Evolutionary conservation across 2,888 invertebrate species (phyloP).

Genomic region (Caenorhabditis sinica): DNA sequence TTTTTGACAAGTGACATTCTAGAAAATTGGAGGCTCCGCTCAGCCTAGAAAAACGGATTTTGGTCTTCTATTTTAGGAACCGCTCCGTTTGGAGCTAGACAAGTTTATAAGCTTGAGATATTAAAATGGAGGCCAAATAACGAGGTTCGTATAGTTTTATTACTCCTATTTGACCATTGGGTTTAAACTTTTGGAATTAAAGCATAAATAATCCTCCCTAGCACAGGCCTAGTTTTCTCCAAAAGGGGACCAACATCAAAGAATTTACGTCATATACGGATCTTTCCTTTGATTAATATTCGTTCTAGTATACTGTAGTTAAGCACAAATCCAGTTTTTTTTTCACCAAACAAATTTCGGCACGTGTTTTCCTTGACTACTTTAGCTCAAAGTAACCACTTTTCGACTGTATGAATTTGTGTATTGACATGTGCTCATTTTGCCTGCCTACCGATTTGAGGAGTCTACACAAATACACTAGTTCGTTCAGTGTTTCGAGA

Average conservation of each 20-base stretch:
- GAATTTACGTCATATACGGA: too few species aligned
- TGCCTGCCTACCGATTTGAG: slow-evolving; percentile 10
- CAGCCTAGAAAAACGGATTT: slow-evolving; percentile 21
- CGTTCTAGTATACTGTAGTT: not conserved
- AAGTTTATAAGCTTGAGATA: not conserved
- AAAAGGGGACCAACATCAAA: too few species aligned
- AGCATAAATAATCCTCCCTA: too few species aligned
- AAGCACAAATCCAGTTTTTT: slow-evolving; percentile 18
- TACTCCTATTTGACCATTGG: too few species aligned
- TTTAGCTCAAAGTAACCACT: slow-evolving; percentile 45
- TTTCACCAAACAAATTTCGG: not conserved
- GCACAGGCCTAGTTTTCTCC: too few species aligned
- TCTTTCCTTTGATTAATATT: too few species aligned
- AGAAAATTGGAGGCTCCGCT: slow-evolving; percentile 3
- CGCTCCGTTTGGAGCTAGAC: not conserved
- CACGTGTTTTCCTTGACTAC: slow-evolving; percentile 27
- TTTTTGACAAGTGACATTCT: slow-evolving; percentile 35
- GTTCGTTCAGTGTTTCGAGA: slow-evolving; percentile 60
- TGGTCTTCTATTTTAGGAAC: not conserved
- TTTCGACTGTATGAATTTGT: slow-evolving; percentile 35
- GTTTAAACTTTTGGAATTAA: too few species aligned
- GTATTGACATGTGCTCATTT: slow-evolving; percentile 52
- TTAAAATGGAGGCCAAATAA: too few species aligned
- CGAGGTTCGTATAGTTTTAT: too few species aligned
- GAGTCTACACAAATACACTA: slow-evolving; percentile 47